Base-by-base conservation (phyloP, 2,888 invertebrate species). In the Phalera bucephala region DNA sequence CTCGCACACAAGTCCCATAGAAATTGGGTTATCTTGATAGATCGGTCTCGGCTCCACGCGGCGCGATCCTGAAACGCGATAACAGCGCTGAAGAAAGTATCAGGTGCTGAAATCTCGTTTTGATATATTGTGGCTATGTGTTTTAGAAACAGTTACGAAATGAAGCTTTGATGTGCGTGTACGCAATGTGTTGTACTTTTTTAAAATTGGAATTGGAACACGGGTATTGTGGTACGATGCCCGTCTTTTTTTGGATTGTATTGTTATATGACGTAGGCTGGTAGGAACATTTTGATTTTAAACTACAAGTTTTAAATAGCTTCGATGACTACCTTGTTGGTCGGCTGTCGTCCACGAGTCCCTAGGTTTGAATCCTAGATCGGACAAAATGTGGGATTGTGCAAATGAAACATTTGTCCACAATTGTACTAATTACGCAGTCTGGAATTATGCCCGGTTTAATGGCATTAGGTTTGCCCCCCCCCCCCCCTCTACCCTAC, bases 21-120 rank as follows among this genome's bases (percentile, higher is more conserved):
- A 70, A 86, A 82, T 75, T 71, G 66, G 88, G 88, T 81, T 88
- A 89, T 89, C 88, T 80, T 89, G 86, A 88, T 83, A 71, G 78
- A 88, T 88, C 55, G 67, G 54, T 49, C 52, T 56, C 44, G 52
- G 52, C 21, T 38, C 69, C 60, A 63, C 69, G 69, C 58, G 45
- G 30, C 38, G 31, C 46, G 65, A 67, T 72, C 67, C 72, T 45
- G 68, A 63, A 67, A 63, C 41, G 34, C 33, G 77, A 77, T 75
- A 75, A 55, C 39, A 11, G 37, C 32, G 25, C 35, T 43, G 49
- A 53, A 54, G 56, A 57, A 57, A 60, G 47, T 56, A 52, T 61
- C 55, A 49, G 45, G 37, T 53, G 41, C 56, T 53, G 58, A 52
- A 52, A 53, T 53, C 43, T 47, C 39, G 48, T 11, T 36, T 36